Conservation (phyloP, 2,113 vertebrate species). For the Meleagris gallopavo region DNA sequence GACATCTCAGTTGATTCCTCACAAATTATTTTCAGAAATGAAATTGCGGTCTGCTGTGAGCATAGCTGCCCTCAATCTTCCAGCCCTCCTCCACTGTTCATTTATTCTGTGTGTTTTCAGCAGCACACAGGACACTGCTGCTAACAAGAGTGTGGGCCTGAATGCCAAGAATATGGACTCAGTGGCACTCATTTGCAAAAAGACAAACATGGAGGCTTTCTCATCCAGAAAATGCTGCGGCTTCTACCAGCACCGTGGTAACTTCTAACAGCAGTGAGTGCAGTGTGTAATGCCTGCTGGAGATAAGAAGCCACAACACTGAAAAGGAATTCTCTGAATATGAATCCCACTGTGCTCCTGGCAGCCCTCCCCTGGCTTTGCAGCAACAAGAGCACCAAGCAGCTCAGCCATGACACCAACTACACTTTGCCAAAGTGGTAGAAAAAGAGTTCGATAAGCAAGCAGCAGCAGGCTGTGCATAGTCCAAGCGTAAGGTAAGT, state of each 20-base stretch:
- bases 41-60: neutral
- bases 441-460: neutral
- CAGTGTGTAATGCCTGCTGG: neutral
- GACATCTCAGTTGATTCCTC: neutral
- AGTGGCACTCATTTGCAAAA: neutral
- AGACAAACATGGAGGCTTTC: neutral
- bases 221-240: constrained; percentile 50
- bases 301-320: neutral
- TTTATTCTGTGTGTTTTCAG: neutral
- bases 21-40: neutral
- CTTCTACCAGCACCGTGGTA: neutral
- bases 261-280: neutral
- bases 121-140: neutral
- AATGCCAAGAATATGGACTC: neutral
- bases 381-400: rapidly evolving
- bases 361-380: neutral
- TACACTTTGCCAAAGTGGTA: neutral
- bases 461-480: neutral
- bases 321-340: neutral
- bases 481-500: rapidly evolving
- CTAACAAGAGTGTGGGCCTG: neutral
- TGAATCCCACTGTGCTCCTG: rapidly evolving
- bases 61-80: neutral
- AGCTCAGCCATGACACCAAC: neutral
- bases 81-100: neutral